Conservation (phyloP, 2,797 vertebrate species). For the Scomberomorus guttatus region DNA sequence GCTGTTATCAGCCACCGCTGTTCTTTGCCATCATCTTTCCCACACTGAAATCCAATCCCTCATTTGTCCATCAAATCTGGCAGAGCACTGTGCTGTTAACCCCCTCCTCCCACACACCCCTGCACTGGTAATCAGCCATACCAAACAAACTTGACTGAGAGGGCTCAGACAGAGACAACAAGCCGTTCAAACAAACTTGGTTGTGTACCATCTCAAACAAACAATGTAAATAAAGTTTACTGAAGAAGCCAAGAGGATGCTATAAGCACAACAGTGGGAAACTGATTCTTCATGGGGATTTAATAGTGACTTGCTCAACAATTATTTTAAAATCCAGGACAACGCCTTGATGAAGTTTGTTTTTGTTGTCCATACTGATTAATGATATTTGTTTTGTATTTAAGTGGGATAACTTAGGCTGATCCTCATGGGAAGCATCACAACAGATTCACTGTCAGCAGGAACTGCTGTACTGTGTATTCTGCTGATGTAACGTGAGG, state of each 20-base stretch:
- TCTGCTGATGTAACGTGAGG: conserved; percentile 37
- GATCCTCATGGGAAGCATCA: conserved; percentile 37
- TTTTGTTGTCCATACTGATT: conserved; percentile 48
- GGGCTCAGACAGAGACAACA: conserved; percentile 36
- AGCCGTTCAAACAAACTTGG: conserved; percentile 45
- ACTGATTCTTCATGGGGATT: conserved; percentile 46
- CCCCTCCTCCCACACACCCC: conserved; percentile 38
- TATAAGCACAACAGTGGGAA: conserved; percentile 53
- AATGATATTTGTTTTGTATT: conserved; percentile 47
- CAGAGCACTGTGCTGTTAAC: conserved; percentile 24
- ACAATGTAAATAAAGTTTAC: conserved; percentile 56
- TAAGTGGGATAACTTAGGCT: background rate
- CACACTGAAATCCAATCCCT: conserved; percentile 72
- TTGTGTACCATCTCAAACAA: conserved; percentile 53
- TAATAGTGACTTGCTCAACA: conserved; percentile 13
- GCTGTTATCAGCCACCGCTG: conserved; percentile 29
- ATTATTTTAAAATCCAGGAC: conserved; percentile 25
- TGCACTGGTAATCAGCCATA: conserved; percentile 50
- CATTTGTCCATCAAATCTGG: conserved; percentile 45
- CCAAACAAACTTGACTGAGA: conserved; percentile 62
- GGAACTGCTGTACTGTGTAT: background rate
- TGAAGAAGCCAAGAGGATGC: conserved; percentile 27
- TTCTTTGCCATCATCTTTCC: conserved; percentile 60
- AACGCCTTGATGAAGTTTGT: conserved; percentile 39
- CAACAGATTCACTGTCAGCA: background rate